phyloP scores from a whole-genome alignment of 2,113 vertebrate genomes.

The Callionymus lyra region DNA sequence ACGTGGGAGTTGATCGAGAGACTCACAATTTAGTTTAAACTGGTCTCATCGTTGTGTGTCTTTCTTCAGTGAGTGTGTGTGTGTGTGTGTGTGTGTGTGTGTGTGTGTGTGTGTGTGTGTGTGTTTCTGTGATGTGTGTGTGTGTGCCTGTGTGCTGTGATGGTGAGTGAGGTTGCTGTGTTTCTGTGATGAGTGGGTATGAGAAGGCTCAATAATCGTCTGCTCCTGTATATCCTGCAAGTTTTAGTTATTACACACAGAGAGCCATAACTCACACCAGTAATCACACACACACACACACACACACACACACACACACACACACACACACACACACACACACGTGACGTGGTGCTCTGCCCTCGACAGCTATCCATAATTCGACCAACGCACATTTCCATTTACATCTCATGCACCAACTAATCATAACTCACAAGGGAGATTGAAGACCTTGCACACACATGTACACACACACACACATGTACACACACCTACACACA shows the following conservation, averaged over 20 bases:
- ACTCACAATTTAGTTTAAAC: no score
- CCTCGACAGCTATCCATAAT: constrained; percentile 20
- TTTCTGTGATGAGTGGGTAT: constrained; percentile 16
- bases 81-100: constrained; percentile 1
- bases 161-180: background rate
- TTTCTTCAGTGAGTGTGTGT: background rate
- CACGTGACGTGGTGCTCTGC: constrained; percentile 1
- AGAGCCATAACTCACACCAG: constrained; percentile 18
- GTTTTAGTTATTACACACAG: constrained; percentile 29
- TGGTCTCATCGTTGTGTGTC: no score
- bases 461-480: background rate
- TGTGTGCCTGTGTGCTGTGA: no score
- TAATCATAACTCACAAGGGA: constrained; percentile 18
- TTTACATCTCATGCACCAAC: constrained; percentile 4
- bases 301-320: constrained; percentile 16
- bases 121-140: no score
- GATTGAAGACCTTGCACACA: background rate
- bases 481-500: constrained; percentile 5
- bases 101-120: no score
- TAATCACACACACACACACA: constrained; percentile 8
- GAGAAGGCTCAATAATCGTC: constrained; percentile 35
- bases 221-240: constrained; percentile 17
- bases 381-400: constrained; percentile 11
- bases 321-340: constrained; percentile 8
- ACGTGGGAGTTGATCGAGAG: no score